A percentile compares a stretch with the other conserved stretches of the same genome.
These are phyloP conservation scores for Silurus lanzhouensis DNA, from an alignment of 2,797 vertebrate species.

Conservation along the genomic window DNA sequence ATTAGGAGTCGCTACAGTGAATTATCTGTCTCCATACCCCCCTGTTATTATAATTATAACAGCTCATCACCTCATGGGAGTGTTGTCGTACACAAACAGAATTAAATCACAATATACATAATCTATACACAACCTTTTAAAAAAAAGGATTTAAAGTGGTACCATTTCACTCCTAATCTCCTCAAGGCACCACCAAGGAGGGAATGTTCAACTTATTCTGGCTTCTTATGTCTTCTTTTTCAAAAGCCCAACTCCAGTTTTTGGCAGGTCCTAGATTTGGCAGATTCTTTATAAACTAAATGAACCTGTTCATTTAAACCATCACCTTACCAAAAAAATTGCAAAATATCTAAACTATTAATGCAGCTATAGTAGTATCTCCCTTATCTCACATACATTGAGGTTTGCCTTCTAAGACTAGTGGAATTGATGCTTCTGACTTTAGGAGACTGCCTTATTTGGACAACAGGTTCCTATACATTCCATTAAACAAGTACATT, in stretches of 20 bases:
- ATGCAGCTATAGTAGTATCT: not conserved
- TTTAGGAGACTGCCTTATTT: not conserved
- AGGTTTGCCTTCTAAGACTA: not conserved
- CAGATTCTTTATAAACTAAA: not conserved
- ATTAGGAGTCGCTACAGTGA: no score
- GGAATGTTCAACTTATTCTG: not conserved
- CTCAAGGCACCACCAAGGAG: not conserved
- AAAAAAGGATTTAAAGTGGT: not conserved
- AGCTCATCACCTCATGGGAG: not conserved
- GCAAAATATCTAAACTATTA: not conserved
- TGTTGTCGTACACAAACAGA: not conserved
- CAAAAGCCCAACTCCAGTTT: no score
- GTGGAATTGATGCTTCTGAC: not conserved
- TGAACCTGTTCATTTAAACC: not conserved
- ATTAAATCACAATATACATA: not conserved
- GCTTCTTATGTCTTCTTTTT: no score
- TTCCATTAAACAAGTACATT: not conserved
- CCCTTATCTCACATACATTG: not conserved
- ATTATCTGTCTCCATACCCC: no score
- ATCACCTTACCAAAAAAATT: not conserved
- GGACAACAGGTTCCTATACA: not conserved
- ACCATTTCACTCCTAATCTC: not conserved
- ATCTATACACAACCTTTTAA: not conserved
- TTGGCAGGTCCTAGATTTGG: not conserved
- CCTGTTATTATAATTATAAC: not conserved